Evolutionary conservation across 30 jellyfish, hydroid and myxozoan species (phyloP), one percentile per base, ranked within the genome.

Genomic region (Aurelia coerulea): DNA sequence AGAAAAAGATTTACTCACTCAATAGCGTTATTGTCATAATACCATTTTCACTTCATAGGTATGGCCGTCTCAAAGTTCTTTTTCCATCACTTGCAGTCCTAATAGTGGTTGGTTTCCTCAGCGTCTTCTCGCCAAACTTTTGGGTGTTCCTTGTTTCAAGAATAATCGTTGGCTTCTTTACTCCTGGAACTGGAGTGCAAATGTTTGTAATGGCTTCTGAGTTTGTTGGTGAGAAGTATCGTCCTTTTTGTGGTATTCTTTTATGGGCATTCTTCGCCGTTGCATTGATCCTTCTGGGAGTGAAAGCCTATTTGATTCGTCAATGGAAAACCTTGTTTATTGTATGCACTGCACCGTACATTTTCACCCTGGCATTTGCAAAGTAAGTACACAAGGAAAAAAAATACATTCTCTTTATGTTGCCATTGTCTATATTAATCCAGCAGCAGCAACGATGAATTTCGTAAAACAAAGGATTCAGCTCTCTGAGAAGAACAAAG

Each of bases 131-230:
- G 33, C 96, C 95, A 29, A 80, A 74, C 34, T 78, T 84, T 51
- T 62, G 88, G 75, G 54, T 68, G 37, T 92, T 65, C 72, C 85
- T 68, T 16, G 5, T 73, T 31, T n/a, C 89, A 32, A 79, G 97
- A 32, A 39, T 78, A 53, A 39, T 86, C 10, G 95, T 87, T 42
- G 98, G 98, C 12, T 92, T 92, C 79, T 92, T 86, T 80, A 79
- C 79, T 23, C 97, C 98, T 2, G 98, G 98, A 29, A 39, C 79
- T 13, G 70, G 81, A 32, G 86, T 92, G 10, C 92, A 65, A 35
- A 83, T 92, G 98, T 92, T 92, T 65, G 83, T 87, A 5, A 64
- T 86, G 88, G 91, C 90, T 2, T 78, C 94, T 10, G 98, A 92
- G 71, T 59, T 84, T 31, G 98, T 92, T 34, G 98, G 98, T 15